phyloP scores from a whole-genome alignment of 2,113 vertebrate species.

The Poeciliopsis prolifica region DNA sequence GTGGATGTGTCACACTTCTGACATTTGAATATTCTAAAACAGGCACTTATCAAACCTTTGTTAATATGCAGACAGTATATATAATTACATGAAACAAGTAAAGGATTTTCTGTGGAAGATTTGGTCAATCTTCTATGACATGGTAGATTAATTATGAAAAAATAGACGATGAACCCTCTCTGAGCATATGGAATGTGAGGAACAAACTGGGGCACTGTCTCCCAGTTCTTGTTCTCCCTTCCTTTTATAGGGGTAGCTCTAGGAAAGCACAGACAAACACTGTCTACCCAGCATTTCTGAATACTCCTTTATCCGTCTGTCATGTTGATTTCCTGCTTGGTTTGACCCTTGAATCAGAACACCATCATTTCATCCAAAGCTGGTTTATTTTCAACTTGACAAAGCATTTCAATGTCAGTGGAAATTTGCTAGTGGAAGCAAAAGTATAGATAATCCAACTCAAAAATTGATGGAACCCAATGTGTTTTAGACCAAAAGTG shows the following conservation, averaged over 20 bases:
- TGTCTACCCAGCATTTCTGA: conserved; percentile 44
- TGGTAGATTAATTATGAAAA: conserved; percentile 52
- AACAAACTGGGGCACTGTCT: conserved; percentile 30
- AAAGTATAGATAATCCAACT: conserved; percentile 59
- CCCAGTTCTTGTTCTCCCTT: conserved; percentile 13
- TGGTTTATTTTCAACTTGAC: conserved; percentile 44
- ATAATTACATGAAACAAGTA: conserved; percentile 14
- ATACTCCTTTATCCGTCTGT: conserved; percentile 52
- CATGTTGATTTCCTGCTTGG: conserved; percentile 66
- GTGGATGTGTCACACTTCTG: conserved; percentile 12
- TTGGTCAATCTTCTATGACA: conserved; percentile 33
- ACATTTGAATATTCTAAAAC: not conserved
- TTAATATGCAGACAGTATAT: conserved; percentile 6
- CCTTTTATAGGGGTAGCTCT: conserved; percentile 25
- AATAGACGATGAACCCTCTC: conserved; percentile 2
- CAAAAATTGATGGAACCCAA: conserved; percentile 42
- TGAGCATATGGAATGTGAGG: conserved; percentile 31
- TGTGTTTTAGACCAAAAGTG: conserved; percentile 42
- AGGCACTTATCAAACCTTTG: not conserved
- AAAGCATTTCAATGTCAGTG: conserved; percentile 50
- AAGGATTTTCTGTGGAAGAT: conserved; percentile 33
- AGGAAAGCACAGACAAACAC: conserved; percentile 9
- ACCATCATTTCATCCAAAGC: conserved; percentile 36
- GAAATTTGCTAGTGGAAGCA: conserved; percentile 52
- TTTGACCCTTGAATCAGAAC: conserved; percentile 49